Evolutionary conservation across 64 coral and sea anemone species (phyloP), one percentile per base, ranked within the genome.

Genomic region (Stylophora pistillata): DNA sequence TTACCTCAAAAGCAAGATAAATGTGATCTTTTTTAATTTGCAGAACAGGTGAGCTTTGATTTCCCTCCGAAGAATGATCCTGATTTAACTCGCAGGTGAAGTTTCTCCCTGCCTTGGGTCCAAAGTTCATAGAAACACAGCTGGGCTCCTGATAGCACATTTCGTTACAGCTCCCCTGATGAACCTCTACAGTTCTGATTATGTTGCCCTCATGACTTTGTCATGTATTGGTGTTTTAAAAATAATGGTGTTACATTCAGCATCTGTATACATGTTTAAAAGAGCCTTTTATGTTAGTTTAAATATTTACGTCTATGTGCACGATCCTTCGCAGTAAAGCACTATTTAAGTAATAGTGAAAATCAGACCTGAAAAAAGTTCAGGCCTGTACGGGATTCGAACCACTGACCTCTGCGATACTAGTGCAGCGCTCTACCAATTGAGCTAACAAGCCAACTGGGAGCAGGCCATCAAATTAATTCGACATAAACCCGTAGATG

Each of bases 51-150:
- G 18, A 9, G 25, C 21, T 25, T 66, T 25, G 63, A 21, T 66
- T 23, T 66, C 25, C 63, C 25, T 66, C 12, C 3, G 77, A 58
- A 9, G 52, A 0, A 47, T 47, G 37, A 47, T 47, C 77, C 9
- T 79, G 7, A 55, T 79, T 79, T 10, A 79, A 59, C 54, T 79
- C 77, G 25, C 77, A 79, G 14, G 25, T 58, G 26, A 56, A 6
- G 0, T 30, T 20, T 79, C 77, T 55, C 17, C 5, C 55, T 0
- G 17, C 0, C 0, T 58, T 17, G 31, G 27, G 77, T 59, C 56
- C 56, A 55, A 59, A 27, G 30, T 79, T 79, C 4, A 79, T 58
- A 0, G 77, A 79, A 55, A 79, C 55, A 15, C 77, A 59, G 77
- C 58, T 79, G 6, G 77, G 77, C 0, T 79, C 77, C 77, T 31